Evolutionary conservation across 1,140 invertebrate species (phyloP).

Genomic region (Pseudobourletiella spinata): DNA sequence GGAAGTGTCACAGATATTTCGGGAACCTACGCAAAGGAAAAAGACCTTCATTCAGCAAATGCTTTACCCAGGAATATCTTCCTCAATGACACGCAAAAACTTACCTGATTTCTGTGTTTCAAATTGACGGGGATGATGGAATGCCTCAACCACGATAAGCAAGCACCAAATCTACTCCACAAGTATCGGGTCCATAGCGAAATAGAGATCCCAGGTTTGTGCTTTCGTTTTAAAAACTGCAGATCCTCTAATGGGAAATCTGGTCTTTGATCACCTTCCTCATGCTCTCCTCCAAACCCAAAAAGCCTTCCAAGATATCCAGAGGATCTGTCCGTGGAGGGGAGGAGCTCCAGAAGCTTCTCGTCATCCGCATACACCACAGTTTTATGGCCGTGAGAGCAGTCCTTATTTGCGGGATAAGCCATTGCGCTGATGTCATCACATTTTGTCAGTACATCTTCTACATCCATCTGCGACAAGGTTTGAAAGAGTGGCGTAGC

Average conservation of each 20-base stretch:
- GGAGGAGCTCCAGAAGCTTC: slow-evolving; percentile 16
- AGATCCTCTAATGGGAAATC: slow-evolving; percentile 5
- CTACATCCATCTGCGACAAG: not conserved
- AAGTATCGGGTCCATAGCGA: not conserved
- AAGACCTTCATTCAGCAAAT: not conserved
- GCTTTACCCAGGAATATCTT: not conserved
- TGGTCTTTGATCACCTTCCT: not conserved
- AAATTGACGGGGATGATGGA: not conserved
- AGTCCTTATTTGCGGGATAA: slow-evolving; percentile 5
- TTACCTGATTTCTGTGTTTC: not conserved
- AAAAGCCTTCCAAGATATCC: slow-evolving; percentile 20
- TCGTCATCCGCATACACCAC: slow-evolving; percentile 5
- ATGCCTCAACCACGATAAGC: not conserved
- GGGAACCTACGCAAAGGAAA: slow-evolving; percentile 12
- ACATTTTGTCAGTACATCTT: slow-evolving; percentile 1
- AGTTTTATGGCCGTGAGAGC: not conserved
- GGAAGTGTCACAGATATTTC: slow-evolving; percentile 24
- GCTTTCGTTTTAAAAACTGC: not conserved
- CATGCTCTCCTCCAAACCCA: slow-evolving; percentile 9
- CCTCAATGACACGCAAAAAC: not conserved
- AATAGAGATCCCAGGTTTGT: not conserved
- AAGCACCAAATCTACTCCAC: not conserved
- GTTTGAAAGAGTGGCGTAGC: slow-evolving; percentile 12
- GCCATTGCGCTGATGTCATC: not conserved
- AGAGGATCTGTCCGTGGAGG: not conserved